Evolutionary conservation across 1,140 invertebrate species (phyloP), one percentile per base, ranked within the genome.

Genomic region (Anadara kagoshimensis): DNA sequence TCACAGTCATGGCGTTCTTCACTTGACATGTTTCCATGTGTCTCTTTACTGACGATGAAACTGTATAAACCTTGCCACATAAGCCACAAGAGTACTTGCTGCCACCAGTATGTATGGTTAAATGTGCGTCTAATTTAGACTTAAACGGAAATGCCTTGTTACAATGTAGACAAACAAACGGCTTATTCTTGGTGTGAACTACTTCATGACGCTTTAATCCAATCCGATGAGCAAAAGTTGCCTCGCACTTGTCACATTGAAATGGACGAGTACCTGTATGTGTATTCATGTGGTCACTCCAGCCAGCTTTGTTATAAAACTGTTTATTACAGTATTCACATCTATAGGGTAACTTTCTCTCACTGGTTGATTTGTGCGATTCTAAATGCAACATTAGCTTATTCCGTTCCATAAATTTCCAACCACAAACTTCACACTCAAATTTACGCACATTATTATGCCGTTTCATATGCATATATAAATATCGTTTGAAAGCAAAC

Each of bases 211-310:
- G 56, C 29, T 71, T 66, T 7, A 83, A 65, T 12, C 75, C 77
- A 44, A 79, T 72, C 22, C 79, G 69, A 41, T 78, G 77, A 5
- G 66, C 64, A 73, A 81, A 83, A 14, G 47, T 62, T 11, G 70
- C 57, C 5, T 24, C 45, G 24, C 81, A 83, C 11, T 66, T 29
- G 22, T 53, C 11, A 66, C 81, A 83, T 20, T 45, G 49, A 51
- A 71, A 79, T 5, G 81, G 81, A 20, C 69, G 63, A 20, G 67
- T 62, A 16, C 78, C 78, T 26, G 78, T 73, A 59, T 81, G 80
- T 22, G 69, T 79, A 59, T 79, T 79, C 64, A 62, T 63, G 54
- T 81, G 80, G 61, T 79, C 77, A 2, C 51, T 69, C 69, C 68
- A 76, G 1, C 61, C 44, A 8, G 72, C 59, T 20, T 63, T 59